Conservation (phyloP, 2,888 invertebrate species). For the Luperina testacea region DNA sequence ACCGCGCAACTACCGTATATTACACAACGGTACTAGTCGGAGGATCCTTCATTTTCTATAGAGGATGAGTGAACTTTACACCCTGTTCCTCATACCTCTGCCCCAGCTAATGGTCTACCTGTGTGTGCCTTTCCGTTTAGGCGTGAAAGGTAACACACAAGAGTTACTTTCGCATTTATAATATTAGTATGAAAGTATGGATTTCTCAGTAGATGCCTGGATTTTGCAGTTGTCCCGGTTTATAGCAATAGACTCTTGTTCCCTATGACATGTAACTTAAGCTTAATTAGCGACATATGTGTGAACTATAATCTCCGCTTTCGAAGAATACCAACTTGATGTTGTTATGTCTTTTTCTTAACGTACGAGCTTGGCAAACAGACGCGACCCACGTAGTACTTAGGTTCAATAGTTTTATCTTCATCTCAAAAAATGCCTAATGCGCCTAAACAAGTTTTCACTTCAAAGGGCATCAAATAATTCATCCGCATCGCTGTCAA, state of each 20-base stretch:
- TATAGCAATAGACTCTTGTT: neutral
- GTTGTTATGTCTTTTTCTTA: constrained; percentile 11
- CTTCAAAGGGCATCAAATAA: too few species aligned
- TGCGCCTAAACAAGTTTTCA: too few species aligned
- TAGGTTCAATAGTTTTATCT: neutral
- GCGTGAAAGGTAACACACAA: neutral
- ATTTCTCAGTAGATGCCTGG: neutral
- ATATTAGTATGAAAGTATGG: neutral
- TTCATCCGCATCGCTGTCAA: too few species aligned
- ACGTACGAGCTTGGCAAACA: constrained; percentile 34
- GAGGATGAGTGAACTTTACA: too few species aligned
- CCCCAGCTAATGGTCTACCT: neutral
- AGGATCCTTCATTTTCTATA: too few species aligned
- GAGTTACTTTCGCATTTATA: neutral
- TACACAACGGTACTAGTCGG: too few species aligned
- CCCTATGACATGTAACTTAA: neutral
- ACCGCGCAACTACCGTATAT: too few species aligned
- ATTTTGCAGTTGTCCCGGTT: neutral
- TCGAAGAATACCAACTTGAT: neutral
- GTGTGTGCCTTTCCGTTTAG: neutral
- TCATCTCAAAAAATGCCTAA: too few species aligned
- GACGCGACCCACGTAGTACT: constrained; percentile 11
- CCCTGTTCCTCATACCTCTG: neutral
- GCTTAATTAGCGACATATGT: neutral
- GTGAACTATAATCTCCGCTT: neutral